Evolutionary conservation across 2,113 vertebrate genomes (phyloP), one percentile per base, ranked within the genome.

Genomic region (Blennius ocellaris): DNA sequence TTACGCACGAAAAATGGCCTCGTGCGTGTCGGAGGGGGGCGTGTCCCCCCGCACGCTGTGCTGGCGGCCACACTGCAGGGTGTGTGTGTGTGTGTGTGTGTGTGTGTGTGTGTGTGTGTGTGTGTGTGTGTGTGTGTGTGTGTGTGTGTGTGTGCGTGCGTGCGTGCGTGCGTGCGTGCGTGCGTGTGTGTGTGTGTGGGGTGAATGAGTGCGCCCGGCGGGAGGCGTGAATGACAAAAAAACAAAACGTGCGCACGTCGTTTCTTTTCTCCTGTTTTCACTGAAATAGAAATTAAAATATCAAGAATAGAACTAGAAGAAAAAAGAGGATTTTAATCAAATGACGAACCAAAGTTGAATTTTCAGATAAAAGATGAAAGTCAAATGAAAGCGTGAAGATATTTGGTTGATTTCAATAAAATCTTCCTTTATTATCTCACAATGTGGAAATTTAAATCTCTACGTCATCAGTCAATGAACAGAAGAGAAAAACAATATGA

Each of bases 1-100:
- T 73, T 51, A 81, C 63, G 74, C 65, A 68, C 47, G 47, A 8
- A 77, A 61, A 76, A 65, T 36, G 17, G 49, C 64, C 69, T 67
- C 59, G 69, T 40, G 80, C n/a, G 72, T 15, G 54, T 45, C 4
- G 5, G 61, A 58, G 68, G 84, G 85, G 87, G 87, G 87, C 75
- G 87, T 89, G 87, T 89, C 87, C 47, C 59, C 39, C 69, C 68
- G 65, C 78, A 82, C 59, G 82, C 76, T 78, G 76, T 78, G 14
- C 14, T 65, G 72, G 62, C 68, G 41, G 5, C 64, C 10, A 71
- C 74, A 76, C 67, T 76, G 80, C 76, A 78, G 70, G 54, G 43
- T 73, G 37, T 44, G 65, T 17, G 61, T 62, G 76, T 53, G 69
- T 7, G 50, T 8, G 69, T 10, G 69, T 30, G 69, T 49, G 76